A percentile compares a stretch with the other conserved stretches of the same genome.
These are phyloP conservation scores for Apostichopus leukothele DNA, from an alignment of 53 echinoderm and acorn worm species.

Conservation along the genomic window DNA sequence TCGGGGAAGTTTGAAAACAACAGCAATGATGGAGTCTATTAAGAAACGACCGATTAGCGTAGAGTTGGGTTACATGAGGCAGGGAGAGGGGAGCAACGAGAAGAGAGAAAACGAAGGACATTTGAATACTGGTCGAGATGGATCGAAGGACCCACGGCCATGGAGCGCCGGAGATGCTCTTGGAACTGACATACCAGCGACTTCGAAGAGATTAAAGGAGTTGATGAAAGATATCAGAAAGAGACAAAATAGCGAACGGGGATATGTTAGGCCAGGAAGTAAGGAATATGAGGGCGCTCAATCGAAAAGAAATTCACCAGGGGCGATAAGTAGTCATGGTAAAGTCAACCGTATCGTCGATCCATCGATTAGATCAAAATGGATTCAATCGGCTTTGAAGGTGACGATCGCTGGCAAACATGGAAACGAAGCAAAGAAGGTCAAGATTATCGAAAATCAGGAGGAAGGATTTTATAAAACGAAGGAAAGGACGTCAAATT, in stretches of 20 bases:
- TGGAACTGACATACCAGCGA: not conserved
- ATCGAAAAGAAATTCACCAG: not conserved
- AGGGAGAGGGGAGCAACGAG: not conserved
- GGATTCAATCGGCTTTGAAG: slow-evolving; percentile 56
- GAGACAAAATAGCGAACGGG: not conserved
- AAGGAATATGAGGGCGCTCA: not conserved
- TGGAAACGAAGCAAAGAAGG: not conserved
- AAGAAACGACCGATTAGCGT: slow-evolving; percentile 13
- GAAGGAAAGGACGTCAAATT: not conserved
- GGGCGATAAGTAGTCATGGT: not conserved
- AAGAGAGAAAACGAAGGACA: not conserved
- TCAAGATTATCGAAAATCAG: not conserved
- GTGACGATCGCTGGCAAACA: not conserved
- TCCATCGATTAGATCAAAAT: slow-evolving; percentile 5
- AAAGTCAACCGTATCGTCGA: not conserved
- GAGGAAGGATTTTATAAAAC: not conserved
- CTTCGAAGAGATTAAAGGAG: not conserved
- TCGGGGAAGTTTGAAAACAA: not conserved
- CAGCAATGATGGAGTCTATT: too few species aligned
- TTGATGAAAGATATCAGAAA: slow-evolving; percentile 9
- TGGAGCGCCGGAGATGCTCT: slow-evolving; percentile 28
- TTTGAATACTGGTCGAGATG: not conserved
- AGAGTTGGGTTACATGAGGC: not conserved
- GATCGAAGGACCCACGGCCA: not conserved
- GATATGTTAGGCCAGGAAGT: not conserved